Evolutionary conservation across 2,113 vertebrate species (phyloP), one percentile per base, ranked within the genome.

Genomic region (Bettongia penicillata): DNA sequence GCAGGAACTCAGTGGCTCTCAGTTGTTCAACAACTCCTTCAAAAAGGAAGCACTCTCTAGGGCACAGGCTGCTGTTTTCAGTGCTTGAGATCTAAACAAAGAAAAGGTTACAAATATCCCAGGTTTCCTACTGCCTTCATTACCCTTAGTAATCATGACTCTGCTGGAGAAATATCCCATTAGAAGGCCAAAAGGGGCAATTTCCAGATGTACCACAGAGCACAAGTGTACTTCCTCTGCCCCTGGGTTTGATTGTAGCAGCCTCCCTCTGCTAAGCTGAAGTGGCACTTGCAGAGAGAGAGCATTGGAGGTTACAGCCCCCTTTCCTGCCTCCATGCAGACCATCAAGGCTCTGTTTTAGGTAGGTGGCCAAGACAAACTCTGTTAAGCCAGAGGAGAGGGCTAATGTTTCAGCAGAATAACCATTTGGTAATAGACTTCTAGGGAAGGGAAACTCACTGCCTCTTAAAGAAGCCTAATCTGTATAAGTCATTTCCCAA

Each of bases 81-180:
- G 53, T 77, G 49, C 55, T 93, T 51, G 52, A 96, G 94, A 50
- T 93, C 68, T 93, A 97, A 96, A 93, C 22, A 98, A 91, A 53
- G 2, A 84, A 91, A 93, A 97, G 77, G 26, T 51, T 90, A 57
- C 68, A 22, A 91, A 96, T 96, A 98, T 96, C 97, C 89, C 90
- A 97, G 95, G 43, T 96, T 96, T 97, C 93, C 92, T 89, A 94
- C 96, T 96, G 93, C 53, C 96, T 57, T 96, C 96, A 97, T 97
- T 98, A 5, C 97, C 97, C 96, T 97, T 89, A 92, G 51, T 95
- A 98, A 98, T 98, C 97, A 97, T 50, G 68, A 97, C 98, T 97
- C 98, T 97, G 95, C 94, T 98, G 96, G 97, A 98, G 97, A 98
- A 98, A 92, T 96, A 94, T 93, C 84, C 94, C 51, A 50, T 95